Percentiles rank a stretch among this genome's conserved stretches.
Conservation (phyloP, 2,888 invertebrate genomes). For the Napeogenes sylphis region DNA sequence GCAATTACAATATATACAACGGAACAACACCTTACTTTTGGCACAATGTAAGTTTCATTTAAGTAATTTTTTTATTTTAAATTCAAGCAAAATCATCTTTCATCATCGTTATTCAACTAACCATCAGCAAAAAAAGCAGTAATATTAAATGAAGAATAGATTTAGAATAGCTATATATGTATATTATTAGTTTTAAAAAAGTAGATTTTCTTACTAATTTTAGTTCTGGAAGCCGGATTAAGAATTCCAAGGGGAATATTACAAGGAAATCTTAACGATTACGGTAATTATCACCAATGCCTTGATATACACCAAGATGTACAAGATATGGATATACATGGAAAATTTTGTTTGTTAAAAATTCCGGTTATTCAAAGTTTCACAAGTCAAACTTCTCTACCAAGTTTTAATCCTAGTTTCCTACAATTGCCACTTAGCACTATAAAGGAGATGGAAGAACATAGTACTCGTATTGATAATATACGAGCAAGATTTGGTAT, state of each 20-base stretch:
- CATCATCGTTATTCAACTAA: too few species aligned
- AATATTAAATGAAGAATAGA: not conserved
- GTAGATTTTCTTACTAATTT: slow-evolving; percentile 16
- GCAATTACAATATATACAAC: slow-evolving; percentile 45
- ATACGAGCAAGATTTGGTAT: slow-evolving; percentile 6
- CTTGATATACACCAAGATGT: slow-evolving; percentile 42
- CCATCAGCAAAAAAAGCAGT: not conserved
- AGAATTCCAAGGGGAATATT: slow-evolving; percentile 51
- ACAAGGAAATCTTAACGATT: slow-evolving; percentile 44
- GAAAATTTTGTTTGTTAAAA: slow-evolving; percentile 55
- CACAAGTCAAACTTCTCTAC: not conserved
- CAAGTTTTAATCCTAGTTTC: slow-evolving; percentile 2
- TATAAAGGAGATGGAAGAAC: slow-evolving; percentile 7
- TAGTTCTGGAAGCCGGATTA: slow-evolving; percentile 54
- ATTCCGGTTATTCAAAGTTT: slow-evolving; percentile 38
- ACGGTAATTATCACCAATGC: slow-evolving; percentile 55
- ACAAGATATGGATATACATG: slow-evolving; percentile 43
- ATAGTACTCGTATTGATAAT: slow-evolving; percentile 6
- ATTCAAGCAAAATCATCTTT: too few species aligned
- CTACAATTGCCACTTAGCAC: slow-evolving; percentile 10
- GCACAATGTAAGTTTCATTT: slow-evolving; percentile 48
- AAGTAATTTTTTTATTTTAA: slow-evolving; percentile 5
- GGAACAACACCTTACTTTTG: slow-evolving; percentile 38
- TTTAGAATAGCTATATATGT: not conserved
- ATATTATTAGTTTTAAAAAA: not conserved